A percentile compares a stretch with the other conserved stretches of the same genome.
Evolutionary conservation across 2,113 vertebrate species (phyloP).

Genomic region (Leptobrachium ailaonicum): DNA sequence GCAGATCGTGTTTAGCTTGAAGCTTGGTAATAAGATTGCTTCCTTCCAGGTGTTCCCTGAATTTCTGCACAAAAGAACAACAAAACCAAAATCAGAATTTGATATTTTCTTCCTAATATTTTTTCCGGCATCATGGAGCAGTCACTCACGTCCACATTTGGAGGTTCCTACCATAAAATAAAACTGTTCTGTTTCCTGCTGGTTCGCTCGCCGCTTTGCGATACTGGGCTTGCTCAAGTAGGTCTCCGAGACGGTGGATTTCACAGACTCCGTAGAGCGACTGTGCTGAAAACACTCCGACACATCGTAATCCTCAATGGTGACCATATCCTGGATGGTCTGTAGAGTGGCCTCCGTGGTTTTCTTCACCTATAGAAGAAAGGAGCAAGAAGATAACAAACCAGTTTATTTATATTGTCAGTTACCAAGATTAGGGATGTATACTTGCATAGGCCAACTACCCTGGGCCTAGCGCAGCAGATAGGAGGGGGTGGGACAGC

Average conservation of each 20-base stretch:
- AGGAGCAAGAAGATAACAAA: no score
- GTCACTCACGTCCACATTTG: background rate
- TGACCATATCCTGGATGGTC: constrained; percentile 97
- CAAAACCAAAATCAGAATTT: background rate
- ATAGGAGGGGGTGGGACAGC: no score
- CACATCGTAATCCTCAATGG: constrained; percentile 96
- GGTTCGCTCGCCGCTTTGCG: constrained; percentile 93
- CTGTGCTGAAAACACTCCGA: constrained; percentile 98
- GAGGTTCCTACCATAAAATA: constrained; percentile 87
- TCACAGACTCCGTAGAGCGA: constrained; percentile 94
- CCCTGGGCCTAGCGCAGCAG: no score
- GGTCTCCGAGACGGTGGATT: constrained; percentile 93
- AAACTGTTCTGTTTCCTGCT: constrained; percentile 97
- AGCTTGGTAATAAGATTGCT: constrained; percentile 98
- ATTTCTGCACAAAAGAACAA: constrained; percentile 82
- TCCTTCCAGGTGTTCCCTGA: constrained; percentile 95
- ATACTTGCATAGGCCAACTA: no score
- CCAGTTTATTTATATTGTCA: no score
- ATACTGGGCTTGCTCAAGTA: constrained; percentile 98
- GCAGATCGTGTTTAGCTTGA: constrained; percentile 95
- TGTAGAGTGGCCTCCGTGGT: constrained; percentile 95
- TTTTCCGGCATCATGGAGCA: background rate
- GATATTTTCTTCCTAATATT: background rate
- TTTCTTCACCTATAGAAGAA: constrained; percentile 86
- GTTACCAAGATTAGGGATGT: no score